Evolutionary conservation across 2,888 invertebrate genomes (phyloP), one percentile per base, ranked within the genome.

Genomic region (Cataglyphis albicans): DNA sequence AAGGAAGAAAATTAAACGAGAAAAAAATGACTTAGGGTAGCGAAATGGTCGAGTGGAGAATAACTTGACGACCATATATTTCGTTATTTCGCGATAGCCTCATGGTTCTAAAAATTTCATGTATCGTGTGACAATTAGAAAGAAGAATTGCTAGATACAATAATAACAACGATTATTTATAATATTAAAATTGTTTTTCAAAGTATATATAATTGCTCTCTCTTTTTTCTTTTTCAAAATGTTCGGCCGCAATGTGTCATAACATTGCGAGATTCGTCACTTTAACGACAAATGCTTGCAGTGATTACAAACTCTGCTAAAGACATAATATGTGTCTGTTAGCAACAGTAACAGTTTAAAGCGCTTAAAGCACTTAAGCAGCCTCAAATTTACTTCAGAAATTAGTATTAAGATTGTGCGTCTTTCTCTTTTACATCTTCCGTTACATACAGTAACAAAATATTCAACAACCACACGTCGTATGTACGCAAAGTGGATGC

Each of bases 1-100:
- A 59, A 44, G 18, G 21, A 44, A 29, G 55, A 44, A 65, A 61
- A 70, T 57, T 82, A 59, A 61, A 84, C 25, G 59, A 35, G 70
- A 82, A 64, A 32, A 73, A 63, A 0, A 78, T 63, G 64, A 82
- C 73, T 75, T 35, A 55, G 29, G 48, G 35, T 59, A 67, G 29
- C 59, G 64, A 63, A 78, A 81, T 63, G 67, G 35, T n/a, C 38
- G 48, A 81, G 68, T 48, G 64, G 38, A 85, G 44, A 86, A 86
- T 6, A 25, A 68, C 82, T 82, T 86, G 83, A 81, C 82, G 57
- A 55, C 68, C 73, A 73, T 87, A 78, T 81, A 73, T 87, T 78
- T 1, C 25, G 25, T 29, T 76, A 82, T 82, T 82, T 81, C 38
- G 70, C 35, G 63, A 64, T 48, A 59, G 29, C 44, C n/a, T 80